These are phyloP conservation scores for Nothobranchius kuhntae DNA, from an alignment of 2,113 vertebrate genomes.

Conservation along the genomic window DNA sequence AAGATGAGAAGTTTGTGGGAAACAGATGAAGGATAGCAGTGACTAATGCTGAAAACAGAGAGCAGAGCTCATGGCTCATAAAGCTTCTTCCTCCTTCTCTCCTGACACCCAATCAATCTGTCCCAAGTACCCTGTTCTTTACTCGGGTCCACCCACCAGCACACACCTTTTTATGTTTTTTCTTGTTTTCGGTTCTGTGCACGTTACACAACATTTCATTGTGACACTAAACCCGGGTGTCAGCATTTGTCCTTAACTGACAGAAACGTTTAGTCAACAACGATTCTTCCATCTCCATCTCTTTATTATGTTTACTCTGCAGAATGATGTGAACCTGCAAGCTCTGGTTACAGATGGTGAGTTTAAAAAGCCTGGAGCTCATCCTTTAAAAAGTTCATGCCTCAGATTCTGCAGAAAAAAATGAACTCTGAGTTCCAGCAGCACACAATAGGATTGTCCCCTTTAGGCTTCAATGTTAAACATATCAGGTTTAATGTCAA, in stretches of 20 bases:
- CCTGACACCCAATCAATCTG: conserved; percentile 69
- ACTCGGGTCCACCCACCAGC: conserved; percentile 36
- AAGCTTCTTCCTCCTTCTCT: conserved; percentile 54
- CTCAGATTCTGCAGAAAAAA: not conserved
- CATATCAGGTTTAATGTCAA: too few relatives aligned
- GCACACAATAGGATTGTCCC: too few relatives aligned
- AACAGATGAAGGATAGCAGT: conserved; percentile 23
- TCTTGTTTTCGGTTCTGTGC: conserved; percentile 15
- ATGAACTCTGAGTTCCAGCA: not conserved
- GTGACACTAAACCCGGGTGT: conserved; percentile 25
- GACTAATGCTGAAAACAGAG: conserved; percentile 61
- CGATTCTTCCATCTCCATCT: too few relatives aligned
- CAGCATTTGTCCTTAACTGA: conserved; percentile 20
- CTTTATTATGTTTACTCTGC: not conserved
- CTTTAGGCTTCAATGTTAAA: too few relatives aligned
- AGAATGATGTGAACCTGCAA: not conserved
- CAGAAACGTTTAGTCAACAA: conserved; percentile 8
- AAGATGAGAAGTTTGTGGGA: conserved; percentile 24
- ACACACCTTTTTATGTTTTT: conserved; percentile 13
- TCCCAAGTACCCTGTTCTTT: conserved; percentile 28
- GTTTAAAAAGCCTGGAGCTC: not conserved
- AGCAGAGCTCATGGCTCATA: conserved; percentile 43
- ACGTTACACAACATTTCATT: conserved; percentile 42
- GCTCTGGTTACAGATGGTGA: not conserved
- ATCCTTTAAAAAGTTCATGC: not conserved